Evolutionary conservation across 2,797 vertebrate species (phyloP).

Genomic region (Epinephelus coioides): DNA sequence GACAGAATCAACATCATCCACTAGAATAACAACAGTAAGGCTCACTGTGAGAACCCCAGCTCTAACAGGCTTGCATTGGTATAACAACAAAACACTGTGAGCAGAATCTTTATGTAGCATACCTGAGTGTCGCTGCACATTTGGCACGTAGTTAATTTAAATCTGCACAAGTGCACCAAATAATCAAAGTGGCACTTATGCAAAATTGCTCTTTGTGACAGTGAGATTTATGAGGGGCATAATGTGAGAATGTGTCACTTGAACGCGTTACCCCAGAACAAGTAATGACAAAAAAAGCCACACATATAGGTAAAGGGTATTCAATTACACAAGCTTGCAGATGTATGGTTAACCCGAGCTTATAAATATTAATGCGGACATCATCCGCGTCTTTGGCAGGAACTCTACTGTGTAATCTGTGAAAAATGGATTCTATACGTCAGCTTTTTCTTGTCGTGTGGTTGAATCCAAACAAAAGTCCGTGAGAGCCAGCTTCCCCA

Average conservation of each 20-base stretch:
- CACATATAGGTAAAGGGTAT: slow-evolving; percentile 17
- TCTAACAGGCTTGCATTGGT: slow-evolving; percentile 1
- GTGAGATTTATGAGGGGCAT: slow-evolving; percentile 34
- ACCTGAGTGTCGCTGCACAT: slow-evolving; percentile 42
- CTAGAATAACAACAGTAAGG: slow-evolving; percentile 13
- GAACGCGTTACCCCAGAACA: slow-evolving; percentile 30
- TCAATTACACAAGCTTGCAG: slow-evolving; percentile 49
- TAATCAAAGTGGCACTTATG: slow-evolving; percentile 46
- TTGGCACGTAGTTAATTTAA: slow-evolving; percentile 53
- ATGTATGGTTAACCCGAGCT: slow-evolving; percentile 35
- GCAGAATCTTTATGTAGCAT: slow-evolving; percentile 35
- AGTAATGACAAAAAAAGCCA: slow-evolving; percentile 28
- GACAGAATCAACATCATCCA: slow-evolving; percentile 16
- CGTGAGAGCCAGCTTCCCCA: not conserved
- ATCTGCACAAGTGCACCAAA: slow-evolving; percentile 36
- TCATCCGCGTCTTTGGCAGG: slow-evolving; percentile 10
- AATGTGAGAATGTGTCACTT: slow-evolving; percentile 50
- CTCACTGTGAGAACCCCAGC: slow-evolving; percentile 14
- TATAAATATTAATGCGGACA: slow-evolving; percentile 55
- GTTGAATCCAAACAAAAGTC: slow-evolving; percentile 21
- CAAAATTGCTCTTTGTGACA: slow-evolving; percentile 47
- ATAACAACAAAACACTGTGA: slow-evolving; percentile 19
- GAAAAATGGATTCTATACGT: slow-evolving; percentile 22
- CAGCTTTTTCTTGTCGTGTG: slow-evolving; percentile 12
- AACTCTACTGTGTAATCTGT: slow-evolving; percentile 24